Conservation (phyloP, 1,140 invertebrate genomes). For the Varroa destructor region DNA sequence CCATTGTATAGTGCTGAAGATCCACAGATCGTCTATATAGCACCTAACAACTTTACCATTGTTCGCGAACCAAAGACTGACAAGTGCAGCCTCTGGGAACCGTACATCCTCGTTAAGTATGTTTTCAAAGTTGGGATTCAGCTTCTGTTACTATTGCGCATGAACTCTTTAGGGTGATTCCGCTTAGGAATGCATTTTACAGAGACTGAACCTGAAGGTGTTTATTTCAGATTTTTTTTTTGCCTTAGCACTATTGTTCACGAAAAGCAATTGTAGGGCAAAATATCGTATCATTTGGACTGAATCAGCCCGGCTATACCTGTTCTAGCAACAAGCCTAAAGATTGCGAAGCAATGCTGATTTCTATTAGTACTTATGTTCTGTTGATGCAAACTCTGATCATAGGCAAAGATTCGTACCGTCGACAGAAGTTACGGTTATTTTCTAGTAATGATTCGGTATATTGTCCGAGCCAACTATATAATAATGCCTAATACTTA, state of each 20-base stretch:
- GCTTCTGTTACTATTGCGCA: background rate
- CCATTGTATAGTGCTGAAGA: slow-evolving; percentile 1
- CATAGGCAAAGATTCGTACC: no score
- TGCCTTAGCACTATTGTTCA: background rate
- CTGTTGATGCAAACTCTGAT: background rate
- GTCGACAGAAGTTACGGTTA: no score
- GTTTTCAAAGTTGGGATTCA: background rate
- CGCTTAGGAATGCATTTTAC: background rate
- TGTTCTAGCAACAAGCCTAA: background rate
- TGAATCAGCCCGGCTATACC: background rate
- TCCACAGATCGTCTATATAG: slow-evolving; percentile 20
- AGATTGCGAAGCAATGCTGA: background rate
- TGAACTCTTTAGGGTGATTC: background rate
- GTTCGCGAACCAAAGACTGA: background rate
- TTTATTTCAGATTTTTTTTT: background rate
- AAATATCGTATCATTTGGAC: background rate
- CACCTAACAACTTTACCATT: slow-evolving; percentile 20
- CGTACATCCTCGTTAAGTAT: slow-evolving; percentile 9
- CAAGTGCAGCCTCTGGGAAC: slow-evolving; percentile 20
- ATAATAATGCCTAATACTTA: no score
- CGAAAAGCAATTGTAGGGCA: background rate
- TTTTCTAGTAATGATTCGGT: no score
- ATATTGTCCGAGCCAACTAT: no score
- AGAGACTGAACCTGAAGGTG: background rate
- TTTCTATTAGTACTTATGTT: background rate